Evolutionary conservation across 2,888 invertebrate species (phyloP), one percentile per base, ranked within the genome.

Genomic region (Cylloceria caligata): DNA sequence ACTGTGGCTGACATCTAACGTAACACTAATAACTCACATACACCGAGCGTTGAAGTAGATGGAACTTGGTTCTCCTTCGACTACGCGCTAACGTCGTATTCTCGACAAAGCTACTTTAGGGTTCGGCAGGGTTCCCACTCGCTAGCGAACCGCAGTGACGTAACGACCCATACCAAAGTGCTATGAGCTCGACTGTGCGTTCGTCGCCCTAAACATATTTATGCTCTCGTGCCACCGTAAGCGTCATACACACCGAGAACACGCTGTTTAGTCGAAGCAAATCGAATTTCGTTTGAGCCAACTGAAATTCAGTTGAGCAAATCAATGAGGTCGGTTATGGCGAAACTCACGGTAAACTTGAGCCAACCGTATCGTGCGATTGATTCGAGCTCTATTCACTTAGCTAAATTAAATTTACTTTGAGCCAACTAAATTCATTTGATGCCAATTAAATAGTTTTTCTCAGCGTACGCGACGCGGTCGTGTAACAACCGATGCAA

Each of bases 1-100:
- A 68, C 90, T 89, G 89, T 87, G 85, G 84, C 84, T 88, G 89
- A 90, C 89, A 88, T 89, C 80, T 88, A 90, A 89, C 87, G 90
- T 88, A 89, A 88, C 87, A 87, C 90, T 89, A 88, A 89, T 89
- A 89, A 89, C 87, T 90, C 87, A 89, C 86, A 87, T 86, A 60
- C 78, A 47, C 77, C 64, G 69, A 73, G 68, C 79, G 72, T 81
- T 74, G 60, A 76, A 79, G 73, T 79, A 80, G 77, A 81, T 73
- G 82, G 76, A 81, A 77, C 77, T 84, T 60, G 57, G 39, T 71
- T 68, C 67, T 67, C 77, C 82, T 76, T 64, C 49, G 55, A 45
- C 24, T 39, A 47, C 39, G 19, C 34, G 60, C 67, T 57, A 36
- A 47, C 65, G 65, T 69, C 57, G 77, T 30, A 36, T 65, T 68